phyloP scores from a whole-genome alignment of 53 echinoderm and acorn worm genomes.

The Crossaster papposus region DNA sequence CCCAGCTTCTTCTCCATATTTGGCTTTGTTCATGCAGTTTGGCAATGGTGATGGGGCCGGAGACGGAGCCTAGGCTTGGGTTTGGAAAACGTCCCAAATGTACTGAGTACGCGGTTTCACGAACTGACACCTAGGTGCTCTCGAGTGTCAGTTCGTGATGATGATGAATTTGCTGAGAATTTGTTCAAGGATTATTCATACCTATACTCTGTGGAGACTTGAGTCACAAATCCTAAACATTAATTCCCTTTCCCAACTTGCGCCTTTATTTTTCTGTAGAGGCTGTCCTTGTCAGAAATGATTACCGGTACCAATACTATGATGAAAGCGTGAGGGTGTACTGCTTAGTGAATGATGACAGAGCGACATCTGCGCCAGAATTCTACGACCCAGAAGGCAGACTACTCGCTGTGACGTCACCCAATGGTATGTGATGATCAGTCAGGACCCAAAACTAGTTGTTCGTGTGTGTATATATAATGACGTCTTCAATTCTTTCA shows the following conservation, averaged over 20 bases:
- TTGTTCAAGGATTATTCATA: too few relatives aligned
- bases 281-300: background rate
- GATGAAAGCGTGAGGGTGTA: background rate
- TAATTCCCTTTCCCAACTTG: background rate
- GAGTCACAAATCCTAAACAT: too few relatives aligned
- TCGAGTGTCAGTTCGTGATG: too few relatives aligned
- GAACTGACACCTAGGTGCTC: too few relatives aligned
- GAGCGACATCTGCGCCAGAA: conserved; percentile 6
- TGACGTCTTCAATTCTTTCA: background rate
- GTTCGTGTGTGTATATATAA: background rate
- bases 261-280: background rate
- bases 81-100: too few relatives aligned
- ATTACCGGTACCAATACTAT: background rate
- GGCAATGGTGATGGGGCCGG: too few relatives aligned
- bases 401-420: conserved; percentile 7
- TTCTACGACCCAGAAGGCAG: conserved; percentile 14
- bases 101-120: too few relatives aligned
- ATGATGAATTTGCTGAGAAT: too few relatives aligned
- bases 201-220: too few relatives aligned
- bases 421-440: background rate
- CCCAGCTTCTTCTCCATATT: too few relatives aligned
- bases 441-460: background rate
- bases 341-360: background rate
- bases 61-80: too few relatives aligned
- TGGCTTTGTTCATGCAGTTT: too few relatives aligned